Base-by-base conservation (phyloP, 2,113 vertebrate genomes). In the Alaudala cheleensis region DNA sequence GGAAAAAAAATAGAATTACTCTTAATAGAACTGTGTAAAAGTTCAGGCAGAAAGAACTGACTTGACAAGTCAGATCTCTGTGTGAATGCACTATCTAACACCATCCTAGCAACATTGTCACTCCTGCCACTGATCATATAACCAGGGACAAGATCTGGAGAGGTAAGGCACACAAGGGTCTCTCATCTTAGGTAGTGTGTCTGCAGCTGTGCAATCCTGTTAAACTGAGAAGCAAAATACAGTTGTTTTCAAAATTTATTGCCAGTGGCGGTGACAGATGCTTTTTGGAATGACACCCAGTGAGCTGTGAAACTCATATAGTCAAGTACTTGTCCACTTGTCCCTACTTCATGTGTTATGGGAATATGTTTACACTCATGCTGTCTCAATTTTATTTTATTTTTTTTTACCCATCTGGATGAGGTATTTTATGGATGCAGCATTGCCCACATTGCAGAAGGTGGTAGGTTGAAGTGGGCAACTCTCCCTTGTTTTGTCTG, bases 341-440 rank as follows among this genome's bases (percentile, higher is more conserved):
- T 94, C 85, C 87, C 77, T 93, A 19, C 47, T 72, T 86, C 47
- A 47, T 74, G 79, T 92, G 82, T 88, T 86, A 81, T 34, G 61
- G 53, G 81, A 95, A 96, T 97, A 95, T 95, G 93, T 95, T 96
- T 96, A 78, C 64, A 82, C 64, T 95, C 95, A 86, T 28, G 18
- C 42, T 72, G 50, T 53, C 86, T 87, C 4, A 0, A 26, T 3
- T n/a, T 57, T 37, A 37, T 37, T n/a, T 24, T 2, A 2, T 7
- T 3, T 25, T 13, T 39, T 51, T 19, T 82, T 39, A 28, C 49
- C 67, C 64, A 66, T 65, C 56, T 67, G 69, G 26, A 60, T 88
- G 65, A 95, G 88, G 26, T 61, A 19, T 95, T 97, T 96, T 86
- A 50, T 29, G 81, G 86, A 91, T 40, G 44, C 42, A 60, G 14